A percentile compares a stretch with the other conserved stretches of the same genome.
Conservation (phyloP, 2,113 vertebrate genomes). For the Hemicordylus capensis region DNA sequence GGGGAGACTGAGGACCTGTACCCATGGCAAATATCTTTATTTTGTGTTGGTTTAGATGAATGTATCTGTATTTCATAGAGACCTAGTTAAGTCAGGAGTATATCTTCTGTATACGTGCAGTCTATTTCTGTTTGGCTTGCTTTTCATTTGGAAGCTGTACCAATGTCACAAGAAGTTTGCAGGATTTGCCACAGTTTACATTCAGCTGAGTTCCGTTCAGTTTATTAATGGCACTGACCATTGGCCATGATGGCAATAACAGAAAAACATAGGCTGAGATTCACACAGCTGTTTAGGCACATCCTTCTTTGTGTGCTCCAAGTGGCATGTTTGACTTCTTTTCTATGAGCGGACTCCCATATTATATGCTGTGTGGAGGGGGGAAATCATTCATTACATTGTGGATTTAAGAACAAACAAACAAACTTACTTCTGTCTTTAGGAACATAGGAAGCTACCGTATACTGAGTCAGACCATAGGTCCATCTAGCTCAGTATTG, state of each 20-base stretch:
- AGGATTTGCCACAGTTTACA: not conserved
- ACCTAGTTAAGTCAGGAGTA: not conserved
- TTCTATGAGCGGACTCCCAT: not conserved
- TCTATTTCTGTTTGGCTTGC: not conserved
- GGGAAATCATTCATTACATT: too few relatives aligned
- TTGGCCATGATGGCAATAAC: not conserved
- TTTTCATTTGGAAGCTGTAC: not conserved
- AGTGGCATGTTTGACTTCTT: not conserved
- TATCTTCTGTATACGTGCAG: constrained; percentile 7
- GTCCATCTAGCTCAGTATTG: too few relatives aligned
- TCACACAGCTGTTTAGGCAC: not conserved
- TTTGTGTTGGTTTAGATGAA: constrained; percentile 9
- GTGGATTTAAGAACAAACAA: too few relatives aligned
- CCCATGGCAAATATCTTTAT: constrained; percentile 20
- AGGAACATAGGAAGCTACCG: too few relatives aligned
- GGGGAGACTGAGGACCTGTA: constrained; percentile 7
- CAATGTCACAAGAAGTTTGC: not conserved
- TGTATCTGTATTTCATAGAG: constrained; percentile 28
- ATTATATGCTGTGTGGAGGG: not conserved
- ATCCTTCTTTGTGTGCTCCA: not conserved
- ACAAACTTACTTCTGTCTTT: not conserved
- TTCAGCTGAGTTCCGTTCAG: not conserved
- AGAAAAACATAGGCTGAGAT: not conserved
- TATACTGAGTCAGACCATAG: too few relatives aligned
- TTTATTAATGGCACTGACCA: not conserved